phyloP scores from a whole-genome alignment of 2,888 invertebrate species.

The Erebia epiphron region DNA sequence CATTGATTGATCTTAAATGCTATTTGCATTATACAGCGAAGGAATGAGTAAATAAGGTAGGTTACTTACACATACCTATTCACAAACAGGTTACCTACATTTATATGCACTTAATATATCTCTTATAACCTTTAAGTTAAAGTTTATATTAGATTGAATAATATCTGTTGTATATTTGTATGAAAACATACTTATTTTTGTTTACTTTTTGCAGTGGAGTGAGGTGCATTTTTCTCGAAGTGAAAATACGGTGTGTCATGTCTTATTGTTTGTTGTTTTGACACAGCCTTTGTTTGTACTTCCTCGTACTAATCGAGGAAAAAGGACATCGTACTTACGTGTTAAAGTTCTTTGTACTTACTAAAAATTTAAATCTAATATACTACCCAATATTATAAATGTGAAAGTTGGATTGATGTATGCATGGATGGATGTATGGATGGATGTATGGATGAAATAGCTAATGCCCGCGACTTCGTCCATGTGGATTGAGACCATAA shows the following conservation, averaged over 20 bases:
- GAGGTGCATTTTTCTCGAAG: conserved; percentile 9
- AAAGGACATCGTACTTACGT: neutral
- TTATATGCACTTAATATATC: neutral
- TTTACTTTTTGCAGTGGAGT: conserved; percentile 13
- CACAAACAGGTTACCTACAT: conserved; percentile 2
- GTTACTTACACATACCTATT: neutral
- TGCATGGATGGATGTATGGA: no score
- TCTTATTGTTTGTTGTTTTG: conserved; percentile 14
- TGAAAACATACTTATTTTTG: conserved; percentile 1
- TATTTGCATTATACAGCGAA: neutral
- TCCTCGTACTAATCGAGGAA: conserved; percentile 6
- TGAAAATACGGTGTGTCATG: neutral
- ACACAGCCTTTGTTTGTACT: conserved; percentile 2
- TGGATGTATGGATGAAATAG: no score
- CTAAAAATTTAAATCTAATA: neutral
- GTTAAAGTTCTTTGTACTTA: neutral
- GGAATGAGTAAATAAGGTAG: neutral
- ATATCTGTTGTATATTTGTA: neutral
- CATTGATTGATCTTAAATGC: neutral
- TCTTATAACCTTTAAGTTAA: neutral
- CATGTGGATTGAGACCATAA: no score
- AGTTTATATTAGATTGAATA: neutral
- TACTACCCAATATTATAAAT: no score
- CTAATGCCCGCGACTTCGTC: no score
- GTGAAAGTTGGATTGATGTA: no score